Percentiles rank a stretch among this genome's conserved stretches.
Evolutionary conservation across 2,113 vertebrate genomes (phyloP).

Genomic region (Centrocercus urophasianus): DNA sequence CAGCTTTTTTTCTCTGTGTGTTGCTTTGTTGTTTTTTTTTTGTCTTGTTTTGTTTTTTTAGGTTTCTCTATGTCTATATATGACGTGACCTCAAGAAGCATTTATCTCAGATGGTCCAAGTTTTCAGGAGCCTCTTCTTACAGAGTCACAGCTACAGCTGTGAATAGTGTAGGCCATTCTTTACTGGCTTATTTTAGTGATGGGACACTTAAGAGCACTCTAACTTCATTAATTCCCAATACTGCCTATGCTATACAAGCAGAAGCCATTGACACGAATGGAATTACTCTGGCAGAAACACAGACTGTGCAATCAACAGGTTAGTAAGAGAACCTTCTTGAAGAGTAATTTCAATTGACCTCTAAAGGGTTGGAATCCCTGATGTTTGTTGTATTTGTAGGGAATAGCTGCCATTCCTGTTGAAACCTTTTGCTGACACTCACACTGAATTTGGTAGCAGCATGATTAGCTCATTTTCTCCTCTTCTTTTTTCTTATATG

Average conservation of each 20-base stretch:
- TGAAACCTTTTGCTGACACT: neutral
- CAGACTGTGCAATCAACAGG: conserved; percentile 74
- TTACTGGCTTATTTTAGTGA: conserved; percentile 75
- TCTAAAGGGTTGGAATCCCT: neutral
- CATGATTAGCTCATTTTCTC: neutral
- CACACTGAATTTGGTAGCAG: neutral
- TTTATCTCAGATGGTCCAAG: conserved; percentile 77
- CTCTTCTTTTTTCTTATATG: neutral
- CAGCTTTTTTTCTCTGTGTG: neutral
- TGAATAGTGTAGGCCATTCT: conserved; percentile 55
- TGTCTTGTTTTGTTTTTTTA: neutral
- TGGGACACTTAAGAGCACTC: conserved; percentile 75
- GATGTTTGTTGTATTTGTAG: neutral
- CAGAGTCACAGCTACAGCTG: conserved; percentile 79
- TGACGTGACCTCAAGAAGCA: conserved; percentile 80
- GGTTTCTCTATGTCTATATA: conserved; percentile 76
- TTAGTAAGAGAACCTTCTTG: conserved; percentile 25
- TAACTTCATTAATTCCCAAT: conserved; percentile 81
- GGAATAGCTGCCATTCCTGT: neutral
- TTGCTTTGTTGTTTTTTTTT: neutral
- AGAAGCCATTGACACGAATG: conserved; percentile 81
- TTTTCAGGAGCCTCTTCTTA: conserved; percentile 76
- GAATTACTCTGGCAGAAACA: conserved; percentile 72
- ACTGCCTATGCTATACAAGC: conserved; percentile 77
- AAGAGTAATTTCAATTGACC: neutral